These are phyloP conservation scores for Therioaphis trifolii DNA, from an alignment of 2,888 invertebrate species.

Conservation along the genomic window DNA sequence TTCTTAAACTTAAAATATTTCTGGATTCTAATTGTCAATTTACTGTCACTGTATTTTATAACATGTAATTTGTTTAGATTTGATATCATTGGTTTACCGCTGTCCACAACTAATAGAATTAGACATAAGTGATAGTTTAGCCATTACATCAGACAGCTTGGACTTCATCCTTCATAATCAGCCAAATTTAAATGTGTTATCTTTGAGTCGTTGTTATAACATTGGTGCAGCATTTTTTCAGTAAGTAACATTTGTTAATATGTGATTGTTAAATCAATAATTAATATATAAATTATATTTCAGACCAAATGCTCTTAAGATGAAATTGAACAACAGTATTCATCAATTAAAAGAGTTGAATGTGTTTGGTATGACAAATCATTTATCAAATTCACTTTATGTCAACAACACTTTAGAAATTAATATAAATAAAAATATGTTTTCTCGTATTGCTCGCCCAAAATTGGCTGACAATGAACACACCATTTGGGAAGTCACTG, in stretches of 20 bases:
- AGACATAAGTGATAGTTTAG: slow-evolving; percentile 88
- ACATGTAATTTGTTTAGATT: slow-evolving; percentile 72
- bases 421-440: slow-evolving; percentile 15
- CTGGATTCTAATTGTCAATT: not conserved
- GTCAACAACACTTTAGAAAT: not conserved
- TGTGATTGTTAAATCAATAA: not conserved
- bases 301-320: not conserved
- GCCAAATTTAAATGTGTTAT: slow-evolving; percentile 78
- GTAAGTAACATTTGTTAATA: slow-evolving; percentile 71
- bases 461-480: slow-evolving; percentile 25
- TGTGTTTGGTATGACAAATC: slow-evolving; percentile 26
- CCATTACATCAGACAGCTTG: slow-evolving; percentile 75
- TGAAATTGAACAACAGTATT: not conserved
- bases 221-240: slow-evolving; percentile 78
- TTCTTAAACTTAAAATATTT: not conserved
- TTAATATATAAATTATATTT: slow-evolving; percentile 32
- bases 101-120: slow-evolving; percentile 83
- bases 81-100: slow-evolving; percentile 74
- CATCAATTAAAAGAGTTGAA: slow-evolving; percentile 36
- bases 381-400: not conserved
- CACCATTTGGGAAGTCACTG: slow-evolving; percentile 51
- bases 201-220: slow-evolving; percentile 84
- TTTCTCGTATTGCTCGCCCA: slow-evolving; percentile 41
- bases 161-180: slow-evolving; percentile 72
- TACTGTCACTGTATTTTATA: not conserved